These are phyloP conservation scores for Ammodramus savannarum DNA, from an alignment of 2,113 vertebrate species.

Conservation along the genomic window DNA sequence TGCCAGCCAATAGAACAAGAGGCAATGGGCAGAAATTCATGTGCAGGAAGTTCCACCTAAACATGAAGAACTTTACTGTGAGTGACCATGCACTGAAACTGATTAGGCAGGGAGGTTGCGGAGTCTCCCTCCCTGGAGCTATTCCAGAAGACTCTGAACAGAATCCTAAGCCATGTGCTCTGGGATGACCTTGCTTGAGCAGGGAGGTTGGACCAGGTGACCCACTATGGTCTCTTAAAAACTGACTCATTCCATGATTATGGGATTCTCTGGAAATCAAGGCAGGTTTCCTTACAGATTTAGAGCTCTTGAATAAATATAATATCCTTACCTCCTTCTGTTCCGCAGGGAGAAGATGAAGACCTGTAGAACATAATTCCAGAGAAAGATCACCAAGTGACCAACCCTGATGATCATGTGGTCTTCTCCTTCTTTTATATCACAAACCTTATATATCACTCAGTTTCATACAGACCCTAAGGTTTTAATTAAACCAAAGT, in stretches of 20 bases:
- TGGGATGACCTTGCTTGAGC: not conserved
- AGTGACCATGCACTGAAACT: not conserved
- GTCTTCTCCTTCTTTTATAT: not conserved
- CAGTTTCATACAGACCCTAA: not conserved
- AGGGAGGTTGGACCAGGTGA: not conserved
- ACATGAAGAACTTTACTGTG: not conserved
- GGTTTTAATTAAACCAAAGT: slow-evolving; percentile 44
- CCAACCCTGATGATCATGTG: not conserved
- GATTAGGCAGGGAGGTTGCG: not conserved
- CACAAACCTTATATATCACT: not conserved
- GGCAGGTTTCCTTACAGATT: not conserved
- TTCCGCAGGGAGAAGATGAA: not conserved
- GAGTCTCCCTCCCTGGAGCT: not conserved
- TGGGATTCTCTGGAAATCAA: not conserved
- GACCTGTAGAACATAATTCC: not conserved
- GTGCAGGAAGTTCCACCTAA: not conserved
- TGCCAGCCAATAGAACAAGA: not conserved
- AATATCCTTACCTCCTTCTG: not conserved
- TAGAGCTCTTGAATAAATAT: not conserved
- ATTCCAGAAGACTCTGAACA: not conserved
- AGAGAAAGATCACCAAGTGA: not conserved
- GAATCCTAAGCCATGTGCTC: not conserved
- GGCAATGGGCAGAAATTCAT: not conserved
- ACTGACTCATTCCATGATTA: not conserved
- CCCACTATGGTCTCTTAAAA: not conserved